These are phyloP conservation scores for Nesogale talazaci DNA, from an alignment of 2,113 vertebrate species.

Conservation along the genomic window DNA sequence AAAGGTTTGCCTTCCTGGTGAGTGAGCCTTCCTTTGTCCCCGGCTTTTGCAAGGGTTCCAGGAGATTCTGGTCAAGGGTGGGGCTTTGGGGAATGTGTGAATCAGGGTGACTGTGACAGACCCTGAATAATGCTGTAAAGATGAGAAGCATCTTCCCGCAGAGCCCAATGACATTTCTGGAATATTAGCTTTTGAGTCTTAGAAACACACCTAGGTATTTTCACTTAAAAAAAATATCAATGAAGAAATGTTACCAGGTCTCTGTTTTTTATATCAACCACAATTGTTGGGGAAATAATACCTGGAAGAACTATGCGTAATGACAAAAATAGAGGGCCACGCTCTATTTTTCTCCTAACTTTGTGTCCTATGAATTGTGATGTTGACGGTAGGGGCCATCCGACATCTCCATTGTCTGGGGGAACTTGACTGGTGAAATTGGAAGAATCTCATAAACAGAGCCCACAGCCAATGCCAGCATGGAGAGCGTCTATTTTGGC, in stretches of 20 bases:
- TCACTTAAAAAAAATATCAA: no score
- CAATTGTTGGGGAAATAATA: not conserved
- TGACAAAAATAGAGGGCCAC: not conserved
- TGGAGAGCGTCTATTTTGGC: rapidly evolving
- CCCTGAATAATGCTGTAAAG: not conserved
- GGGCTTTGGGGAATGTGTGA: not conserved
- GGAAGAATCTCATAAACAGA: rapidly evolving
- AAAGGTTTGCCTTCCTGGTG: conserved; percentile 91
- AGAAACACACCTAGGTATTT: not conserved
- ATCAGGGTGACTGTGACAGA: no score
- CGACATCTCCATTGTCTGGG: rapidly evolving
- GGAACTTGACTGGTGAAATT: rapidly evolving
- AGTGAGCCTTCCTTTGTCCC: not conserved
- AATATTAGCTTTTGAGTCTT: not conserved
- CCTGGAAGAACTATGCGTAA: not conserved
- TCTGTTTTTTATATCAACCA: no score
- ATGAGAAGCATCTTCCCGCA: not conserved
- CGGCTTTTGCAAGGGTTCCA: rapidly evolving
- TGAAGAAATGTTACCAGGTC: not conserved
- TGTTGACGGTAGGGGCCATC: rapidly evolving
- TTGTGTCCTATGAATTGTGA: not conserved
- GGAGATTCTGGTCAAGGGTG: not conserved
- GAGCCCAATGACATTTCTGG: not conserved
- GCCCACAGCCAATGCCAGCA: not conserved
- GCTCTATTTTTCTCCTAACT: not conserved